These are phyloP conservation scores for Porites rus DNA, from an alignment of 92 coral and sea anemone genomes.

Conservation along the genomic window DNA sequence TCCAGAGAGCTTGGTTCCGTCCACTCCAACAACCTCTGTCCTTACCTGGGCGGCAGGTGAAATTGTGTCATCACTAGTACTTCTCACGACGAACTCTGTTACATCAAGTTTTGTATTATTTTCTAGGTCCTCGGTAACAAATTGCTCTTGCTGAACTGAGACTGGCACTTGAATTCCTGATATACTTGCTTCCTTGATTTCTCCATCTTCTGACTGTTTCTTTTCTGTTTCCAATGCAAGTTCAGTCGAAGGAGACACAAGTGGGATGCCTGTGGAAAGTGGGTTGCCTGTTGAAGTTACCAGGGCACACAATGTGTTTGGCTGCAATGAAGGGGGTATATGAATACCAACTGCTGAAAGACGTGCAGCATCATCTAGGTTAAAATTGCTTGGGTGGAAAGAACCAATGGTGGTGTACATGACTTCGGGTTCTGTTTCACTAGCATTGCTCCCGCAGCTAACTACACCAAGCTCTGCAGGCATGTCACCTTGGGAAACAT, in stretches of 20 bases:
- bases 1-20: constrained; percentile 67
- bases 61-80: constrained; percentile 55
- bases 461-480: constrained; percentile 25
- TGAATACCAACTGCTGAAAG: constrained; percentile 85
- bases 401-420: constrained; percentile 89
- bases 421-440: constrained; percentile 80
- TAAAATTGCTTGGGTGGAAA: constrained; percentile 83
- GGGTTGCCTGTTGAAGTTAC: constrained; percentile 80
- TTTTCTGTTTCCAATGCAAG: constrained; percentile 47
- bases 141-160: constrained; percentile 60
- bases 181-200: constrained; percentile 37
- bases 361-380: constrained; percentile 84
- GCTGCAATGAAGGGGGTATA: constrained; percentile 57
- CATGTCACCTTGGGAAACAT: constrained; percentile 26
- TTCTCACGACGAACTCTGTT: constrained; percentile 82
- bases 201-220: constrained; percentile 67
- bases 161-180: constrained; percentile 49
- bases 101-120: constrained; percentile 76
- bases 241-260: constrained; percentile 69
- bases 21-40: constrained; percentile 62
- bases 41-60: constrained; percentile 24
- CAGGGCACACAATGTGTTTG: constrained; percentile 69
- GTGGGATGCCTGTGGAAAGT: constrained; percentile 72
- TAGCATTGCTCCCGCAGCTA: constrained; percentile 36
- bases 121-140: constrained; percentile 60